Evolutionary conservation across 2,888 invertebrate species (phyloP).

Genomic region (Julus scanicus): DNA sequence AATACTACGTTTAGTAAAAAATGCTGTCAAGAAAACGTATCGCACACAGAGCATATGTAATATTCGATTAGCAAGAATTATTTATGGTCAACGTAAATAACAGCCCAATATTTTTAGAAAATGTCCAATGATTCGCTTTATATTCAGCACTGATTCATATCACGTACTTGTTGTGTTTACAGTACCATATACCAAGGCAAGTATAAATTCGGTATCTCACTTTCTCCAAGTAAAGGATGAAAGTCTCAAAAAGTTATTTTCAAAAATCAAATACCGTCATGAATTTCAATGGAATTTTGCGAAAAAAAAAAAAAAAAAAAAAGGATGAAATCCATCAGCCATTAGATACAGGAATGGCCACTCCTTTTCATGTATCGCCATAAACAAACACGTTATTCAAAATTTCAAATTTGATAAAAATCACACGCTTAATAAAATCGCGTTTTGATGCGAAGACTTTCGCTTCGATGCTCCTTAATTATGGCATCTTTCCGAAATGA

Average conservation of each 20-base stretch:
- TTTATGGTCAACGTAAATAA: no score
- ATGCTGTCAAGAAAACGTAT: no score
- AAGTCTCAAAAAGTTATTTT: background rate
- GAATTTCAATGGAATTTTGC: background rate
- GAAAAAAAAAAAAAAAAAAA: no score
- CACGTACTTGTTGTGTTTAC: background rate
- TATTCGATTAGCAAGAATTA: no score
- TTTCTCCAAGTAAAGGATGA: background rate
- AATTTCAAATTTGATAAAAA: background rate
- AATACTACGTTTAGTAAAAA: no score
- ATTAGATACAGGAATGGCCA: background rate
- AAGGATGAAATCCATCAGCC: background rate
- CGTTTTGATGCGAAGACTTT: background rate
- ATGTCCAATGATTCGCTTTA: no score
- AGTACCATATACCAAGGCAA: background rate
- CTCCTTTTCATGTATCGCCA: background rate
- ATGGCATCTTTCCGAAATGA: background rate
- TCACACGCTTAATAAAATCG: slow-evolving; percentile 21
- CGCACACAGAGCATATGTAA: no score
- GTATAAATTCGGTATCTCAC: no score
- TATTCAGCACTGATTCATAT: background rate
- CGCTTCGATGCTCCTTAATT: slow-evolving; percentile 7
- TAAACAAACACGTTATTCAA: slow-evolving; percentile 34
- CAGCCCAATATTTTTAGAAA: no score
- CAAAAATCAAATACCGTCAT: background rate